These are phyloP conservation scores for Centruroides sculpturatus DNA, from an alignment of 1,140 invertebrate species.

Conservation along the genomic window DNA sequence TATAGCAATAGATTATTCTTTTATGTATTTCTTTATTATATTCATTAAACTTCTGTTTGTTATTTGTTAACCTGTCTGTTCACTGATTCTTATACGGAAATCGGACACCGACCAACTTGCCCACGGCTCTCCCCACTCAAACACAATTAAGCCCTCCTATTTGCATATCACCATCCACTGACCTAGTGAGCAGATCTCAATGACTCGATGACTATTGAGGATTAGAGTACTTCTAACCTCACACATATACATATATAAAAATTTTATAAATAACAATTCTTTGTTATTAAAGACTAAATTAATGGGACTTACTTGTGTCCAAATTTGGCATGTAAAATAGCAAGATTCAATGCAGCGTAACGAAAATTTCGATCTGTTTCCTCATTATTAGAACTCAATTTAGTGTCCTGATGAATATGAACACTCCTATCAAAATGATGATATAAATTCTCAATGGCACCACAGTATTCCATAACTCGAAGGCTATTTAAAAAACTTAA, in stretches of 20 bases:
- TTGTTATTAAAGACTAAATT: background rate
- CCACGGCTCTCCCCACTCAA: too few relatives aligned
- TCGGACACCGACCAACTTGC: background rate
- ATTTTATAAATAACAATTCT: too few relatives aligned
- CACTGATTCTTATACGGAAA: background rate
- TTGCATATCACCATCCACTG: too few relatives aligned
- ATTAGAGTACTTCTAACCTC: too few relatives aligned
- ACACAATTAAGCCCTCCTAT: too few relatives aligned
- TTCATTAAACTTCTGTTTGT: too few relatives aligned
- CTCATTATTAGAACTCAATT: slow-evolving; percentile 31
- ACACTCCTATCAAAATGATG: slow-evolving; percentile 66
- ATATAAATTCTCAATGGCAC: slow-evolving; percentile 63
- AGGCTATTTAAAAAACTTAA: slow-evolving; percentile 79
- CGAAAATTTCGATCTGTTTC: slow-evolving; percentile 59
- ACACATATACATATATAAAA: too few relatives aligned
- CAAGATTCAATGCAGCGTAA: slow-evolving; percentile 78
- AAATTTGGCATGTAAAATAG: slow-evolving; percentile 71
- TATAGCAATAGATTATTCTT: too few relatives aligned
- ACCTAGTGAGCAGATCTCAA: too few relatives aligned
- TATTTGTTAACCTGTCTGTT: too few relatives aligned
- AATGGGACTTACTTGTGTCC: slow-evolving; percentile 51
- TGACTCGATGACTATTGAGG: too few relatives aligned
- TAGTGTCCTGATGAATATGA: slow-evolving; percentile 28
- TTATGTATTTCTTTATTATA: too few relatives aligned
- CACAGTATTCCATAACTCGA: slow-evolving; percentile 70